Percentiles rank a stretch among this genome's conserved stretches.
Evolutionary conservation across 2,888 invertebrate genomes (phyloP).

Genomic region (Hirtodrosophila histrioides): DNA sequence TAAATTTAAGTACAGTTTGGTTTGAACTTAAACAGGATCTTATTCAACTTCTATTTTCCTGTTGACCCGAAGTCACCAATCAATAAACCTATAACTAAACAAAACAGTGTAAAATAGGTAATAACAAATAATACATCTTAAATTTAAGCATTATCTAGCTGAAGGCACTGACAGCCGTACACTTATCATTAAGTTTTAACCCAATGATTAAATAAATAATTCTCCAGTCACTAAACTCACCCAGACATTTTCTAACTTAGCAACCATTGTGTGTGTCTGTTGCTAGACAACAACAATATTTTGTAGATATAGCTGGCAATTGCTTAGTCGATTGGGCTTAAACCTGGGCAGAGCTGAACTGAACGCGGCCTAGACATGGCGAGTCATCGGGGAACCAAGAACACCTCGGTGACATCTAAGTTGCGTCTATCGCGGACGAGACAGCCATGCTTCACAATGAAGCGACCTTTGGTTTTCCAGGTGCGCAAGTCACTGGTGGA

Average conservation of each 20-base stretch:
- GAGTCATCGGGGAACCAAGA: neutral
- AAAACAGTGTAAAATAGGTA: too few relatives aligned
- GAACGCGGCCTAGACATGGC: constrained; percentile 6
- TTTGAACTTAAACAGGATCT: too few relatives aligned
- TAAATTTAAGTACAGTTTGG: too few relatives aligned
- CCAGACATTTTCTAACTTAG: constrained; percentile 22
- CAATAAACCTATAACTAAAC: too few relatives aligned
- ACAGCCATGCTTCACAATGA: constrained; percentile 42
- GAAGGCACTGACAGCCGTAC: too few relatives aligned
- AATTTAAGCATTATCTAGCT: too few relatives aligned
- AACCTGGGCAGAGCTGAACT: neutral
- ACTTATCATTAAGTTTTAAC: too few relatives aligned
- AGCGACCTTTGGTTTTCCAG: constrained; percentile 50
- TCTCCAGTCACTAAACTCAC: neutral
- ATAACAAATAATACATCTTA: too few relatives aligned
- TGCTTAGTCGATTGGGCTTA: constrained; percentile 4
- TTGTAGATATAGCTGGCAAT: constrained; percentile 9
- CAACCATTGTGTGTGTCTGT: constrained; percentile 36
- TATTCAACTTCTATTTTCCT: too few relatives aligned
- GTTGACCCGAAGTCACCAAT: too few relatives aligned
- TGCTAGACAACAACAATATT: constrained; percentile 25
- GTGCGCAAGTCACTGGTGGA: constrained; percentile 75
- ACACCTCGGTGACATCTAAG: constrained; percentile 13
- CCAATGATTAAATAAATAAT: neutral
- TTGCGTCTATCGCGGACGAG: neutral